Base-by-base conservation (phyloP, 2,113 vertebrate genomes). In the Tamias sibiricus region DNA sequence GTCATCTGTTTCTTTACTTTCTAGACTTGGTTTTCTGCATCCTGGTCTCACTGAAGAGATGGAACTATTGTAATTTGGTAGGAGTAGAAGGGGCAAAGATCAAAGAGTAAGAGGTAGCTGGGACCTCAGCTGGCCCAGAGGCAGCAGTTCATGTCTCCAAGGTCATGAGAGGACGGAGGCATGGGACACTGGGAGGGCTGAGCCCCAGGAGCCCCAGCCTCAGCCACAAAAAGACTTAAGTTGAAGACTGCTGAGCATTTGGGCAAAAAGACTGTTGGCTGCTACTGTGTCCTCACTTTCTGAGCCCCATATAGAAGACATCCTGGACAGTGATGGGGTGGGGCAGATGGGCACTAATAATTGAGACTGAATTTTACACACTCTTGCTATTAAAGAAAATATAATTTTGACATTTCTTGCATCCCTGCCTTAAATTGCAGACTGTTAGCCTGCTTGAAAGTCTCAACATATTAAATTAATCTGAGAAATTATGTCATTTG, bases 351-450 rank as follows among this genome's bases (percentile, higher is more conserved):
- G n/a, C 22, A 87, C 14, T 52, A 77, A 82, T 44, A 81, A 37
- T 26, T 22, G 16, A 90, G 42, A 44, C 12, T 47, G 26, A 64
- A 87, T 66, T 62, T 26, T 30, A n/a, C 32, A 47, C 13, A 10
- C 30, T 91, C 40, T 28, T 87, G 52, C 32, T 87, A 74, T 57
- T 64, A 91, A 91, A 79, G n/a, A 91, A 89, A 82, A 64, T 10
- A 90, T 5, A 57, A 66, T 40, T 12, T 19, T 72, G 71, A 72
- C 64, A 71, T 75, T 75, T 93, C 40, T 87, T 79, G 19, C 32
- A 87, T 77, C 42, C 6, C 76, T 87, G 26, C 82, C 62, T 82
- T 92, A 32, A 47, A 49, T 49, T 62, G 37, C 47, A 92, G 32
- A 40, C 26, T 30, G 8, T 75, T 42, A 49, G 42, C 47, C 54